Conservation (phyloP, 2,797 vertebrate genomes). For the Sebastes alutus region DNA sequence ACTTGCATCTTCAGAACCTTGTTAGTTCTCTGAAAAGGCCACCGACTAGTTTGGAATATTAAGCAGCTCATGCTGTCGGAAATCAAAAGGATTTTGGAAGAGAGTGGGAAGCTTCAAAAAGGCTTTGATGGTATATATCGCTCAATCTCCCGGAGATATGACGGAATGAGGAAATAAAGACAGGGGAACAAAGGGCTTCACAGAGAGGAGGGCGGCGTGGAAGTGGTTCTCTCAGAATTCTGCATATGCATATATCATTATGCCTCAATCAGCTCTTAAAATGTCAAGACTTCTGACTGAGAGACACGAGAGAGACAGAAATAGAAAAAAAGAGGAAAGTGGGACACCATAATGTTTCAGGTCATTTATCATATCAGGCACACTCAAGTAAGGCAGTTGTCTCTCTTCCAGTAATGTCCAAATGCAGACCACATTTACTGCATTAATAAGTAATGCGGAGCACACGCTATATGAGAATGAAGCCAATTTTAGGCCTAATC, state of each 20-base stretch:
- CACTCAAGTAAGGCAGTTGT: constrained; percentile 19
- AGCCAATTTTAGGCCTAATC: too few relatives aligned
- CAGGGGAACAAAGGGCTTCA: constrained; percentile 56
- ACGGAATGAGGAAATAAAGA: constrained; percentile 69
- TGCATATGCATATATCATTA: constrained; percentile 72
- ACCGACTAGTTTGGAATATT: constrained; percentile 84
- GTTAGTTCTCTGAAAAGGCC: constrained; percentile 82
- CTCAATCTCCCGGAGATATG: constrained; percentile 76
- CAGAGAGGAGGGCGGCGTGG: constrained; percentile 32
- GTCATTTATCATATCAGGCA: constrained; percentile 61
- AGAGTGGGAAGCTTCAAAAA: constrained; percentile 74
- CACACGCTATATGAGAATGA: too few relatives aligned
- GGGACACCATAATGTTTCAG: constrained; percentile 59
- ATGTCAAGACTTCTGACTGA: constrained; percentile 69
- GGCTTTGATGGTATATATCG: constrained; percentile 75
- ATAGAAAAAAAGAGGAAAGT: constrained; percentile 50
- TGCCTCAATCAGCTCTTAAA: constrained; percentile 75
- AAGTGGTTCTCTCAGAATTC: constrained; percentile 65
- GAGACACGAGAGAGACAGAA: constrained; percentile 17
- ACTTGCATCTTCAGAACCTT: constrained; percentile 78
- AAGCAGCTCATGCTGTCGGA: constrained; percentile 76
- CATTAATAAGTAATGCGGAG: constrained; percentile 20
- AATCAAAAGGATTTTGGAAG: constrained; percentile 79
- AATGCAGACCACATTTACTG: constrained; percentile 29
- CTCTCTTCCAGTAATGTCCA: constrained; percentile 23